These are phyloP conservation scores for Rhyacichthys aspro DNA, from an alignment of 2,797 vertebrate species.

Conservation along the genomic window DNA sequence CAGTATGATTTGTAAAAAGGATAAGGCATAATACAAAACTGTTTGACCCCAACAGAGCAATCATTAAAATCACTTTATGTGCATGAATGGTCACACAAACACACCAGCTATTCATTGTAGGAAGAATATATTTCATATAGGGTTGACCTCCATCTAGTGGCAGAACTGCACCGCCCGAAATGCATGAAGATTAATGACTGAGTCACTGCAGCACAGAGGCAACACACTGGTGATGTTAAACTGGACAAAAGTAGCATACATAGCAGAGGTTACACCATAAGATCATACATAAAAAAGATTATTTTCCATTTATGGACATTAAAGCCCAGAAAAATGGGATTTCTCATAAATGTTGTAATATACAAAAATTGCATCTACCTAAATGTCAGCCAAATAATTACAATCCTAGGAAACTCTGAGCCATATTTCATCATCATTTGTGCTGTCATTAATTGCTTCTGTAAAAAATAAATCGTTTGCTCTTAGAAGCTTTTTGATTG, in stretches of 20 bases:
- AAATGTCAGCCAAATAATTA: no score
- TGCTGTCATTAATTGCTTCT: no score
- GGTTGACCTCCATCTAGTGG: slow-evolving; percentile 73
- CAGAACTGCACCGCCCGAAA: slow-evolving; percentile 49
- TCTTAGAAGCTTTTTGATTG: background rate
- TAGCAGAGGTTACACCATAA: background rate
- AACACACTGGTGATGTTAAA: slow-evolving; percentile 12
- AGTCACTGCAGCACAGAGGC: slow-evolving; percentile 19
- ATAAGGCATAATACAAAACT: background rate
- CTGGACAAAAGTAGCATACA: slow-evolving; percentile 4
- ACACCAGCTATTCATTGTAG: slow-evolving; percentile 13
- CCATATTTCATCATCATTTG: no score
- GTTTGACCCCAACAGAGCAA: slow-evolving; percentile 15
- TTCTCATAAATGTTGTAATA: no score
- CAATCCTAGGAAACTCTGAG: no score
- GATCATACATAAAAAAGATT: background rate
- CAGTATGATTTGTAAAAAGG: background rate
- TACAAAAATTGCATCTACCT: no score
- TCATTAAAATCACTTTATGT: slow-evolving; percentile 14
- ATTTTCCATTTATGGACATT: background rate
- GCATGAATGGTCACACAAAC: slow-evolving; percentile 13
- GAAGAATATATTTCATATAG: slow-evolving; percentile 57
- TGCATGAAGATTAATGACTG: slow-evolving; percentile 54
- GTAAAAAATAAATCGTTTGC: no score
- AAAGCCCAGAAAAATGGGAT: no score